A percentile compares a stretch with the other conserved stretches of the same genome.
phyloP scores from a whole-genome alignment of 2,888 invertebrate genomes.

The Stenurella melanura region DNA sequence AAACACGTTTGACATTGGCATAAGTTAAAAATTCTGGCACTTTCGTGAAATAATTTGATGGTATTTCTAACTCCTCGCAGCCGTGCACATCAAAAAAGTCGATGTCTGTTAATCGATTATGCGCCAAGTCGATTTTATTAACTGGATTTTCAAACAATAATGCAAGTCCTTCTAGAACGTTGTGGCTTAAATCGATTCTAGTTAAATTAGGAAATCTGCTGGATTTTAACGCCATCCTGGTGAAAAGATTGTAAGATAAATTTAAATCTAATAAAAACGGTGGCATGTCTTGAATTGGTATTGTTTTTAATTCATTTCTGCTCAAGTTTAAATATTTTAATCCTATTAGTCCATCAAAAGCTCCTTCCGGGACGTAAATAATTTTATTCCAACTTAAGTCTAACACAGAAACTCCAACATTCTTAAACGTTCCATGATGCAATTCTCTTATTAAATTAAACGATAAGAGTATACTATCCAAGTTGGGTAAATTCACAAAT shows the following conservation, averaged over 20 bases:
- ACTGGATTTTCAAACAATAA: conserved; percentile 41
- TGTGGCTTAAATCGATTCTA: conserved; percentile 46
- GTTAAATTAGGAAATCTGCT: conserved; percentile 38
- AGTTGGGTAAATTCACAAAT: conserved; percentile 44
- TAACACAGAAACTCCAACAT: conserved; percentile 40
- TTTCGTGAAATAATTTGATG: conserved; percentile 41
- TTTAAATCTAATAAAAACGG: conserved; percentile 36
- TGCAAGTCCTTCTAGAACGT: conserved; percentile 42
- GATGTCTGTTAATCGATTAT: conserved; percentile 41
- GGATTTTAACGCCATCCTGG: conserved; percentile 40
- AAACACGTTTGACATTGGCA: conserved; percentile 37
- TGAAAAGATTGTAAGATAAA: conserved; percentile 45
- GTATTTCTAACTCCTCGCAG: conserved; percentile 45
- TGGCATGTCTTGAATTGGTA: conserved; percentile 40
- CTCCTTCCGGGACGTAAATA: conserved; percentile 44
- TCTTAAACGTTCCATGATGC: conserved; percentile 43
- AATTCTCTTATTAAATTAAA: conserved; percentile 47
- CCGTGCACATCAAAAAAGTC: conserved; percentile 46
- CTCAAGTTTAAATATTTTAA: conserved; percentile 47
- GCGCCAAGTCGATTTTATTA: conserved; percentile 40
- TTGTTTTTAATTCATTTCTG: conserved; percentile 44
- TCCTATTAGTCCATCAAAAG: conserved; percentile 39
- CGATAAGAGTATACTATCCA: conserved; percentile 43
- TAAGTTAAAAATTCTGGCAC: conserved; percentile 46
- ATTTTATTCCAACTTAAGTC: conserved; percentile 54